phyloP scores from a whole-genome alignment of 2,888 invertebrate species.

The Idaea biselata region DNA sequence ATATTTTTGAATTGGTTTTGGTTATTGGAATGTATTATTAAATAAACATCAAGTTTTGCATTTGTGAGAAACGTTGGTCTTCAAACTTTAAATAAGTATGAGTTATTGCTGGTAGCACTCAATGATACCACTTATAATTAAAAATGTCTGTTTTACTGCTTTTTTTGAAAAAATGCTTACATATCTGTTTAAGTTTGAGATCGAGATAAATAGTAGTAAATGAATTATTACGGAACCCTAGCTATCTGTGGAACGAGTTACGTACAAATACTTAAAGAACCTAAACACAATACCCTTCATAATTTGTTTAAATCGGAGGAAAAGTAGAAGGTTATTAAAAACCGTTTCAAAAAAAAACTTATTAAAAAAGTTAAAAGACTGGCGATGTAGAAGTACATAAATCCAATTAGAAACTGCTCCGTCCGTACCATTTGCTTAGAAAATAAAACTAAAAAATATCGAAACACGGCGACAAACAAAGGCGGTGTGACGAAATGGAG shows the following conservation, averaged over 20 bases:
- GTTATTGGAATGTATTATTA: slow-evolving; percentile 2
- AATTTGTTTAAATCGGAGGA: too few relatives aligned
- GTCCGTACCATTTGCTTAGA: slow-evolving; percentile 23
- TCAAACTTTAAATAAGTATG: not conserved
- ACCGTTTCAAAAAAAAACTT: too few relatives aligned
- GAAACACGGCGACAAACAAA: slow-evolving; percentile 69
- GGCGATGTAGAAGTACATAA: not conserved
- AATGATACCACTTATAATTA: not conserved
- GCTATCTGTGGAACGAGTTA: too few relatives aligned
- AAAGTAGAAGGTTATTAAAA: too few relatives aligned
- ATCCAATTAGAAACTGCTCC: slow-evolving; percentile 1
- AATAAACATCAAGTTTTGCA: not conserved
- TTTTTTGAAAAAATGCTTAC: too few relatives aligned
- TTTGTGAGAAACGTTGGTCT: not conserved
- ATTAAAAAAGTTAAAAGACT: not conserved
- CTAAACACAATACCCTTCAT: too few relatives aligned
- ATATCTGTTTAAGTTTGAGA: too few relatives aligned
- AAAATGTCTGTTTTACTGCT: not conserved
- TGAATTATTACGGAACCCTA: too few relatives aligned
- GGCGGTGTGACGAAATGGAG: slow-evolving; percentile 65
- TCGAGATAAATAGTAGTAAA: too few relatives aligned
- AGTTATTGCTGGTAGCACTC: not conserved
- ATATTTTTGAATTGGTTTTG: not conserved
- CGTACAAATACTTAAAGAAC: too few relatives aligned
- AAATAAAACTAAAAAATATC: slow-evolving; percentile 33